A percentile compares a stretch with the other conserved stretches of the same genome.
Conservation (phyloP, 2,888 invertebrate genomes). For the Entomobrya multifasciata region DNA sequence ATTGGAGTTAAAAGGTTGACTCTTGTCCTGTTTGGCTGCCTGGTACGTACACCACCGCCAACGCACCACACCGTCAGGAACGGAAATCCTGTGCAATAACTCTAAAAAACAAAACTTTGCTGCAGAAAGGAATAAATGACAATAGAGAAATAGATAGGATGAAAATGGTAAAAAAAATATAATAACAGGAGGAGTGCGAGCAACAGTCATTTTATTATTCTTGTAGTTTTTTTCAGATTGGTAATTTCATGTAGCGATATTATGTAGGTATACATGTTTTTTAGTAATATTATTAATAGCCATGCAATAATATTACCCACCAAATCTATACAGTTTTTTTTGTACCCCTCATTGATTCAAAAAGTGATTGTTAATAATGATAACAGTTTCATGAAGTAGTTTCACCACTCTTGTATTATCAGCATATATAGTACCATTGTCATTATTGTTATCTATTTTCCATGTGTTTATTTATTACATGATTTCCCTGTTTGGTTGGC, state of each 20-base stretch:
- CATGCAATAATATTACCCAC: conserved; percentile 60
- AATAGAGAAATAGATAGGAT: conserved; percentile 37
- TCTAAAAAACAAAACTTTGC: conserved; percentile 61
- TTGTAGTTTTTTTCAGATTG: neutral
- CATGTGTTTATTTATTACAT: conserved; percentile 50
- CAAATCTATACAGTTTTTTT: conserved; percentile 43
- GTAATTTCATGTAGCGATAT: neutral
- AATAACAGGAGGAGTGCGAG: neutral
- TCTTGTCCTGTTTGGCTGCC: neutral
- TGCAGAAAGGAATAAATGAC: conserved; percentile 27
- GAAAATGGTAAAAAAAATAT: neutral
- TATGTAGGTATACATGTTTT: neutral
- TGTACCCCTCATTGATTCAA: conserved; percentile 44
- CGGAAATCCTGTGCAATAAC: conserved; percentile 80
- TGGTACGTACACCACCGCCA: neutral
- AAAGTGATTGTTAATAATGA: conserved; percentile 35
- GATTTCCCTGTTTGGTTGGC: conserved; percentile 29
- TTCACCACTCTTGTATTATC: neutral
- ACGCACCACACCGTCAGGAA: conserved; percentile 76
- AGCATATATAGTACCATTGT: neutral
- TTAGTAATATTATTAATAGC: conserved; percentile 53
- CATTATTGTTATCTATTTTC: conserved; percentile 21
- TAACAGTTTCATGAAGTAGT: neutral
- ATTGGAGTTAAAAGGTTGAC: conserved; percentile 40
- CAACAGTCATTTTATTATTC: conserved; percentile 27